A percentile compares a stretch with the other conserved stretches of the same genome.
These are phyloP conservation scores for Pagetopsis macropterus DNA, from an alignment of 2,797 vertebrate genomes.

Conservation along the genomic window DNA sequence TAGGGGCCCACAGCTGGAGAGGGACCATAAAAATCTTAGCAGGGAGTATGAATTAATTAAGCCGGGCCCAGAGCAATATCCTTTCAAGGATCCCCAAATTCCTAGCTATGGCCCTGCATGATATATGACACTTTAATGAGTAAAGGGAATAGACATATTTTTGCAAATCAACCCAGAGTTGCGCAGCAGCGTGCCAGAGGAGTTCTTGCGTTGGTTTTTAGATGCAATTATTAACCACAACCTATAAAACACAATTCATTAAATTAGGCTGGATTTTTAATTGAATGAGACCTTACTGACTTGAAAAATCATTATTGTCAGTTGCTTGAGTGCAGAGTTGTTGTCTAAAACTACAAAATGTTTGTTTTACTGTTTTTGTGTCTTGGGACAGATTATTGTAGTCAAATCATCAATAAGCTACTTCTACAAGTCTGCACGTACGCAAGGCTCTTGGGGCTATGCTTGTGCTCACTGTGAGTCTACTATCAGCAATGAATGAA, in stretches of 20 bases:
- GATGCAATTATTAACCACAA: slow-evolving; percentile 28
- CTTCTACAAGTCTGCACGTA: not conserved
- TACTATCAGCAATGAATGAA: slow-evolving; percentile 5
- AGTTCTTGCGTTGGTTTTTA: slow-evolving; percentile 14
- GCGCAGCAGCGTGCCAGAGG: slow-evolving; percentile 17
- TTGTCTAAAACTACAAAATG: not conserved
- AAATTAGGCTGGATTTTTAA: slow-evolving; percentile 23
- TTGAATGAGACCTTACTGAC: slow-evolving; percentile 22
- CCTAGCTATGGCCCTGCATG: slow-evolving; percentile 55
- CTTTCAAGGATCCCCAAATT: slow-evolving; percentile 68
- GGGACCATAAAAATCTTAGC: slow-evolving; percentile 71
- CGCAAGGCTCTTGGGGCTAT: not conserved
- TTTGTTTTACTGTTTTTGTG: slow-evolving; percentile 3
- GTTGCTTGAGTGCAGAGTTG: not conserved
- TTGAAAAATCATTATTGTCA: not conserved
- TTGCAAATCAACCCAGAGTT: slow-evolving; percentile 47
- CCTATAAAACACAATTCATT: slow-evolving; percentile 44
- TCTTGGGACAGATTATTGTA: not conserved
- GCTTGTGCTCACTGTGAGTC: not conserved
- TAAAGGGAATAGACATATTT: slow-evolving; percentile 64
- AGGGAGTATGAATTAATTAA: slow-evolving; percentile 79
- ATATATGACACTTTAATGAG: slow-evolving; percentile 73
- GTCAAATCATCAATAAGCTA: not conserved
- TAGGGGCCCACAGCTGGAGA: slow-evolving; percentile 66
- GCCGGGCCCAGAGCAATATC: slow-evolving; percentile 71